Evolutionary conservation across 2,888 invertebrate genomes (phyloP).

Genomic region (Cephus runcator): DNA sequence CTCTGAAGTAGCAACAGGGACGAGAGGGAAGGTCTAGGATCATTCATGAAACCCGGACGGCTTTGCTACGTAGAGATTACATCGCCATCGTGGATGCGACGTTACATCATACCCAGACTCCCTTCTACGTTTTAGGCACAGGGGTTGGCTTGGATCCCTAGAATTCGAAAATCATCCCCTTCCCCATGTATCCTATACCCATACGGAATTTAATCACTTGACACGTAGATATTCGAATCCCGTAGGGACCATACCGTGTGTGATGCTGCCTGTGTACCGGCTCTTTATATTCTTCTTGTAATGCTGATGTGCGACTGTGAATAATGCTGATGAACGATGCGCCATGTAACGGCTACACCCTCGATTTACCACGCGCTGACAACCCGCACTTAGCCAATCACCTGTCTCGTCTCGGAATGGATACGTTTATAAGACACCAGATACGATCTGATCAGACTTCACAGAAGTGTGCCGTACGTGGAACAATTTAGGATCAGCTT

Average conservation of each 20-base stretch:
- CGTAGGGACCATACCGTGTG: background rate
- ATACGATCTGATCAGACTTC: background rate
- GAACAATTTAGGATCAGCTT: background rate
- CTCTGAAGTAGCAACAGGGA: background rate
- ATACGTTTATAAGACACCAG: background rate
- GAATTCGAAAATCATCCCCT: background rate
- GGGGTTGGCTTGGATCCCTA: background rate
- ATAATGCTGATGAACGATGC: slow-evolving; percentile 24
- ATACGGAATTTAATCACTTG: slow-evolving; percentile 52
- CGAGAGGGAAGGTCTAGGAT: background rate
- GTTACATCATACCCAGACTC: slow-evolving; percentile 25
- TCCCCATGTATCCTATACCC: slow-evolving; percentile 22
- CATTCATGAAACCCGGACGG: background rate
- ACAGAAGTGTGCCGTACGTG: background rate
- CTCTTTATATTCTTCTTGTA: slow-evolving; percentile 9
- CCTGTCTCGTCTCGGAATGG: background rate
- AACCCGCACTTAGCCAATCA: background rate
- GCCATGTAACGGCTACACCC: background rate
- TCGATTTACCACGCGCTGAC: background rate
- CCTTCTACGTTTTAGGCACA: slow-evolving; percentile 16
- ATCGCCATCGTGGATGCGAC: slow-evolving; percentile 23
- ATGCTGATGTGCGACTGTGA: slow-evolving; percentile 19
- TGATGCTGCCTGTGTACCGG: background rate
- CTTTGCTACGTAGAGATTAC: slow-evolving; percentile 14
- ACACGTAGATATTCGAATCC: slow-evolving; percentile 18